A percentile compares a stretch with the other conserved stretches of the same genome.
phyloP scores from a whole-genome alignment of 1,140 invertebrate species.

The Drosophila subpulchrella region DNA sequence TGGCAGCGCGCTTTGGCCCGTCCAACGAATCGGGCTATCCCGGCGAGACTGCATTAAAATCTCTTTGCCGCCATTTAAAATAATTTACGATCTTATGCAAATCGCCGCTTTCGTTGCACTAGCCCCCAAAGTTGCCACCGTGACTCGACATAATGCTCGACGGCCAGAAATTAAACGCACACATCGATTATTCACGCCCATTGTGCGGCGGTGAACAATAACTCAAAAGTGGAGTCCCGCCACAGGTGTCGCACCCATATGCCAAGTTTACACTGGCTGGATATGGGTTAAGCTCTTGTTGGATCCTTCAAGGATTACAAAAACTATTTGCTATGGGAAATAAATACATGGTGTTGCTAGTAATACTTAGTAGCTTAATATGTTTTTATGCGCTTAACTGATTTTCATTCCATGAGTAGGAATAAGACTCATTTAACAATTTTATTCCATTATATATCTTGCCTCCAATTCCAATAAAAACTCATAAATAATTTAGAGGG shows the following conservation, averaged over 20 bases:
- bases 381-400: too few species aligned
- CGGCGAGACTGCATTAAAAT: conserved; percentile 48
- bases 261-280: conserved; percentile 1
- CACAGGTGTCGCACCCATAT: conserved; percentile 28
- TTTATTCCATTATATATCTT: too few species aligned
- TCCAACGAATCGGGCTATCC: neutral
- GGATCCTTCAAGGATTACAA: neutral
- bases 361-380: too few species aligned
- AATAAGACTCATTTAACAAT: too few species aligned
- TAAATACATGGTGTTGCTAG: too few species aligned
- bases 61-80: conserved; percentile 66
- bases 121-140: conserved; percentile 27
- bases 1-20: conserved; percentile 21
- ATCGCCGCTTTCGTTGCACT: conserved; percentile 39
- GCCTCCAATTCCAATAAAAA: too few species aligned
- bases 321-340: neutral
- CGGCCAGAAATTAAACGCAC: conserved; percentile 38
- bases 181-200: conserved; percentile 63
- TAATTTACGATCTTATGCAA: conserved; percentile 70
- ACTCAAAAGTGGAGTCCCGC: neutral
- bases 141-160: conserved; percentile 53
- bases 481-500: too few species aligned
- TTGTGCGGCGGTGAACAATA: conserved; percentile 34
- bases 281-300: neutral
- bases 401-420: too few species aligned